Evolutionary conservation across 2,888 invertebrate genomes (phyloP).

Genomic region (Ectemnius lituratus): DNA sequence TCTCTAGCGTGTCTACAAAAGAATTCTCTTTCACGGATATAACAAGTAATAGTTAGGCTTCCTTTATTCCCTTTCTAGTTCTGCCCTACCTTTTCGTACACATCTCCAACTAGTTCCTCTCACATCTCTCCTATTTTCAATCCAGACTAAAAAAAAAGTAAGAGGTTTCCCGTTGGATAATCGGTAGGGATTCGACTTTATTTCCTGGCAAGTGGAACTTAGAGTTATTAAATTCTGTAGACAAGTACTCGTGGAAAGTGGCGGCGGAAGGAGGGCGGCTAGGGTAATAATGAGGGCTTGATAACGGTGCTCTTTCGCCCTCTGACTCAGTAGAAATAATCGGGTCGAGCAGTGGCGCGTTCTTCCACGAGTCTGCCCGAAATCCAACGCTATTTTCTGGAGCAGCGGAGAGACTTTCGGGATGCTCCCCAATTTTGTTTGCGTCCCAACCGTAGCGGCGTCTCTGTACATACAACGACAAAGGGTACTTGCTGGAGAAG

Average conservation of each 20-base stretch:
- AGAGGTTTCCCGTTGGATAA: too few relatives aligned
- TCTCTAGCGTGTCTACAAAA: background rate
- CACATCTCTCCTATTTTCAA: too few relatives aligned
- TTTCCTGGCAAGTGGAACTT: too few relatives aligned
- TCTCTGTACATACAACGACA: background rate
- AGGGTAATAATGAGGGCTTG: constrained; percentile 17
- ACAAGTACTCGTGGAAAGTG: too few relatives aligned
- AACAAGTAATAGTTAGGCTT: too few relatives aligned
- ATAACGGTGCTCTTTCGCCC: background rate
- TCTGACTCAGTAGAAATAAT: background rate
- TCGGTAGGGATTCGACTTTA: too few relatives aligned
- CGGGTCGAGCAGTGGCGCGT: background rate
- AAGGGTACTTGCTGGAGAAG: background rate
- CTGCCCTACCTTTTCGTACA: too few relatives aligned
- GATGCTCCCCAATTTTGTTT: constrained; percentile 8
- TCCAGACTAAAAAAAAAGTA: too few relatives aligned
- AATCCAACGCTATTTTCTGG: constrained; percentile 1
- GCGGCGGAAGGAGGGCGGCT: too few relatives aligned
- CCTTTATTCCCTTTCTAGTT: too few relatives aligned
- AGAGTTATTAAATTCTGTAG: too few relatives aligned
- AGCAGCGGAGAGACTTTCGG: background rate
- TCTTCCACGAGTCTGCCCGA: background rate
- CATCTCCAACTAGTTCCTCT: too few relatives aligned
- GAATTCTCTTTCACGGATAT: background rate
- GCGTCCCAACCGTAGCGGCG: background rate